Base-by-base conservation (phyloP, 2,888 invertebrate species). In the Drosophila merina region DNA sequence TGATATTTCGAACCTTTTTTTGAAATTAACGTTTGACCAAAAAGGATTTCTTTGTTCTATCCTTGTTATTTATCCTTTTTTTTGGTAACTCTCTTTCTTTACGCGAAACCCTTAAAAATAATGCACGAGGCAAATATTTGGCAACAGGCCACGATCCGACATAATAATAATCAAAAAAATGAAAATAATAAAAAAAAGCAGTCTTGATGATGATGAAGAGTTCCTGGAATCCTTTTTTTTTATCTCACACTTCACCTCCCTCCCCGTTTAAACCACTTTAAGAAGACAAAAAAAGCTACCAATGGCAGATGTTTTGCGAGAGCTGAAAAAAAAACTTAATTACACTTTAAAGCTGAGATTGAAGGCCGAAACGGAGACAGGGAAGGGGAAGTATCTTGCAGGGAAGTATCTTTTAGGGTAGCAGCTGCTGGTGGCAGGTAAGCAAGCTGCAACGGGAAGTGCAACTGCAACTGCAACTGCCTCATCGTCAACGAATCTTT, bases 281-380 rank as follows among this genome's bases (percentile, higher is more conserved):
- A 82, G 70, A 42, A 8, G 9, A 14, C 14, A 36, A 47, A 33
- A 38, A 40, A 57, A 42, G 10, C 31, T 54, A 66, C 30, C 64
- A 85, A 73, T 80, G 80, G 82, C 82, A 83, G 82, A 83, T 83
- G 87, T 87, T 83, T 83, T 86, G 81, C 70, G 51, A 69, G 25
- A 31, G 48, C 28, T 33, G 33, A 3, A 31, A 50, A 57, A 68
- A 62, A 84, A 78, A 76, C 87, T 83, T 83, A 83, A 83, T 83
- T 83, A 86, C 87, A 84, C 67, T 64, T 56, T 57, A 64, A 55
- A 55, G 78, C 82, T 70, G 82, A 87, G 82, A 83, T 83, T 83
- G 87, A 83, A 87, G 82, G 85, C 73, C 66, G 81, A 66, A 63
- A 63, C 48, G 54, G 48, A 58, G 70, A 48, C 48, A 51, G 30